Evolutionary conservation across 2,113 vertebrate genomes (phyloP), one percentile per base, ranked within the genome.

Genomic region (Steatornis caripensis): DNA sequence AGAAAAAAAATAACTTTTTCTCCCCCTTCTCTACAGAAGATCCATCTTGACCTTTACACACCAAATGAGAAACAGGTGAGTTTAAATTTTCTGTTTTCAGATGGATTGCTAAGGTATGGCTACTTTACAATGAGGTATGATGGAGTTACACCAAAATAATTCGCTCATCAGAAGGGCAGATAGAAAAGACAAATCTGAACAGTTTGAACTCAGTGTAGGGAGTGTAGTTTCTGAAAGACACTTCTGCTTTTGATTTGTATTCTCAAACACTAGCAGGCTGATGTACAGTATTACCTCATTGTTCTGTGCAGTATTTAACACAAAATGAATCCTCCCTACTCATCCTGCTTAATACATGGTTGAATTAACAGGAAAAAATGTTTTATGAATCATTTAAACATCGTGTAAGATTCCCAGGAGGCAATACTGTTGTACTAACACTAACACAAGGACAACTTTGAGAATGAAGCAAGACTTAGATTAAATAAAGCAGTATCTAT

Each of bases 11-110:
- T 94, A 95, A 93, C 57, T n/a, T 70, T 57, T 66, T 17, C 20
- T 17, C 10, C 20, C 15, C 4, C 9, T 91, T 84, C 74, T 96
- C 85, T 61, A 84, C 93, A 98, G 97, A 7, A 45, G 5, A 79
- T 82, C 66, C 15, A 61, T 36, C 66, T 91, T n/a, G 37, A 87
- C 4, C 81, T 98, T 48, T 97, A 96, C 81, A 97, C 96, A 84
- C 92, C 96, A 4, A 49, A 49, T 29, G 94, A 93, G 6, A 92
- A 15, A 30, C 4, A 5, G 82, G 96, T 98, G 27, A 97, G 97
- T 87, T 79, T 34, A 70, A 79, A 78, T 69, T 46, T 71, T 89
- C 14, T 79, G 13, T 71, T 80, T 90, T 62, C 72, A 76, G 34
- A 72, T 82, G 27, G 12, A 43, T 46, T 85, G 80, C 49, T 69